Percentiles rank a stretch among this genome's conserved stretches.
Conservation (phyloP, 2,113 vertebrate genomes). For the Pygoscelis antarcticus region DNA sequence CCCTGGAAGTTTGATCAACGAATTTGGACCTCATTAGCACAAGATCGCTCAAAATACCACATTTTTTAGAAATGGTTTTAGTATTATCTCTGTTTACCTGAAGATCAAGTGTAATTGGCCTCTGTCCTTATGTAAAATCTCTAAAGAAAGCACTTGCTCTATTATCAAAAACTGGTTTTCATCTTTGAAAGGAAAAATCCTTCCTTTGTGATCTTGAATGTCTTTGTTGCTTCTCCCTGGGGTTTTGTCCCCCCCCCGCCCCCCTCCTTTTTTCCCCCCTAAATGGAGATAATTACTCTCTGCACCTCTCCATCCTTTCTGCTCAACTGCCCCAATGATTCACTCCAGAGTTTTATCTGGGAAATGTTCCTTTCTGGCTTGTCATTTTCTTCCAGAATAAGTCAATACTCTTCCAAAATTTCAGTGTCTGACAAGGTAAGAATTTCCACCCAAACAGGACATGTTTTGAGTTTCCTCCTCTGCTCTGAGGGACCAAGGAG, state of each 20-base stretch:
- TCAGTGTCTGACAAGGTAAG: background rate
- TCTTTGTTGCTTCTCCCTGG: background rate
- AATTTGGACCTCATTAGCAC: background rate
- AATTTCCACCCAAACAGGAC: background rate
- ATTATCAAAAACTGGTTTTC: background rate
- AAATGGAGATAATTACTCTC: background rate
- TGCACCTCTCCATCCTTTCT: background rate
- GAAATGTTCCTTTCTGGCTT: background rate
- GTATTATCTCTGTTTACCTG: background rate
- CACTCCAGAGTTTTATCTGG: background rate
- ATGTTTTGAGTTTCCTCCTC: background rate
- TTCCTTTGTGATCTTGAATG: background rate
- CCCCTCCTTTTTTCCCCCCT: background rate
- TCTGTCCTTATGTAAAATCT: background rate
- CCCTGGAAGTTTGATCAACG: background rate
- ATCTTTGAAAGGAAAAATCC: background rate
- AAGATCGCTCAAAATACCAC: background rate
- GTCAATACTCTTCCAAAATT: background rate
- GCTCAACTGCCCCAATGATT: background rate
- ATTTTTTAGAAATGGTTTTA: background rate
- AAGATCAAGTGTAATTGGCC: background rate
- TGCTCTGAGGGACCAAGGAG: background rate
- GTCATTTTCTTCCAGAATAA: background rate
- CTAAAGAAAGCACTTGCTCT: background rate
- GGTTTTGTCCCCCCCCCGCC: background rate